Evolutionary conservation across 2,797 vertebrate genomes (phyloP).

Genomic region (Tarsius wallacei): DNA sequence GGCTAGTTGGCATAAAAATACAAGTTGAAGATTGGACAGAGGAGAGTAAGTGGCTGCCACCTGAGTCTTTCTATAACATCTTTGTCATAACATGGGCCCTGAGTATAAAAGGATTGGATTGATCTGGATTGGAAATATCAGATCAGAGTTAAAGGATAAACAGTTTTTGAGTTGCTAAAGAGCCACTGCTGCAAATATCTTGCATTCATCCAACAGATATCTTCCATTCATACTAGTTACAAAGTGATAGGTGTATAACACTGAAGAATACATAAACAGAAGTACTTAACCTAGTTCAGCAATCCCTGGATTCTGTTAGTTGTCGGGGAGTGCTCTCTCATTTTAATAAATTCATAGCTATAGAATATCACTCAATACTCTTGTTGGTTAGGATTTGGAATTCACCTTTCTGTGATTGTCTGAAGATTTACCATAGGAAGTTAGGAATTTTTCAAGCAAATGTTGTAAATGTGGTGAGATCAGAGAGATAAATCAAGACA

Average conservation of each 20-base stretch:
- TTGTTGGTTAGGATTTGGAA: background rate
- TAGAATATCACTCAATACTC: background rate
- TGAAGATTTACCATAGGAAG: background rate
- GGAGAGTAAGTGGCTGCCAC: background rate
- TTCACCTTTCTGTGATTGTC: background rate
- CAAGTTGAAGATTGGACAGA: background rate
- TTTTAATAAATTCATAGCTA: background rate
- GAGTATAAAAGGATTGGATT: background rate
- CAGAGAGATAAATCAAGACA: background rate
- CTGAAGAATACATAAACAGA: background rate
- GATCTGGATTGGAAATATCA: background rate
- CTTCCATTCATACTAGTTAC: background rate
- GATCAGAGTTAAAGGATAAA: background rate
- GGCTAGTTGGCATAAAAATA: background rate
- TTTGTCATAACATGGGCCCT: background rate
- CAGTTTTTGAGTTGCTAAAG: background rate
- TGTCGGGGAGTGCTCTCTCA: background rate
- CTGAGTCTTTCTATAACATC: background rate
- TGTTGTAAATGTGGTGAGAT: slow-evolving; percentile 14
- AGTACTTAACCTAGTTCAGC: background rate
- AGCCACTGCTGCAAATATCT: background rate
- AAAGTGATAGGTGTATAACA: background rate
- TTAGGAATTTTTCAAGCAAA: background rate
- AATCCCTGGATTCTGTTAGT: background rate
- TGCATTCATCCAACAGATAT: background rate